Percentiles rank a stretch among this genome's conserved stretches.
Conservation (phyloP, 2,113 vertebrate genomes). For the Chroicocephalus ridibundus region DNA sequence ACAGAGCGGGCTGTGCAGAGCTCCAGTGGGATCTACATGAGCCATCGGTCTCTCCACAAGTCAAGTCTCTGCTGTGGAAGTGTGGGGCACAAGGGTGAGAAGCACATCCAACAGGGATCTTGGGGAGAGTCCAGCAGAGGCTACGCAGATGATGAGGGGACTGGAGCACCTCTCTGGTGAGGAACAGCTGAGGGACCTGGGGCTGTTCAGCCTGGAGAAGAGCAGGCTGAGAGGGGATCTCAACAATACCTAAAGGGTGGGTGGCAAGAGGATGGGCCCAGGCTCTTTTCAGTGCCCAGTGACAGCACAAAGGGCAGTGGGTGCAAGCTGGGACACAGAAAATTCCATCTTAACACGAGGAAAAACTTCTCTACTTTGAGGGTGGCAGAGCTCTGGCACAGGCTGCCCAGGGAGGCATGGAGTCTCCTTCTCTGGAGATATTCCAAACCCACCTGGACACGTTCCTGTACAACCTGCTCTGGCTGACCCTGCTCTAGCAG, state of each 20-base stretch:
- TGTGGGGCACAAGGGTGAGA: not conserved
- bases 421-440: not conserved
- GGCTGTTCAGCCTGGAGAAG: not conserved
- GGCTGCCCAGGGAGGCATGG: not conserved
- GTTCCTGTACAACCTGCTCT: not conserved
- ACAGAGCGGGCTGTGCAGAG: not conserved
- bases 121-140: not conserved
- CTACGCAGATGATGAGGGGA: not conserved
- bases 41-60: not conserved
- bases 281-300: not conserved
- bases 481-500: too few species aligned
- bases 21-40: rapidly evolving
- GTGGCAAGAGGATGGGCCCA: not conserved
- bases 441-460: not conserved
- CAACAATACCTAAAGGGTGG: not conserved
- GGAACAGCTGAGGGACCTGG: not conserved
- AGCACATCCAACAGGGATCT: not conserved
- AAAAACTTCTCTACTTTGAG: not conserved
- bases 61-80: not conserved
- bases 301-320: not conserved
- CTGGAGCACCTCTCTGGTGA: not conserved
- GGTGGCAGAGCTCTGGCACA: not conserved
- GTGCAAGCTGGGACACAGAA: not conserved
- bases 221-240: not conserved
- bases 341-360: not conserved